Conservation (phyloP, 2,797 vertebrate species). For the Ceryle rudis region DNA sequence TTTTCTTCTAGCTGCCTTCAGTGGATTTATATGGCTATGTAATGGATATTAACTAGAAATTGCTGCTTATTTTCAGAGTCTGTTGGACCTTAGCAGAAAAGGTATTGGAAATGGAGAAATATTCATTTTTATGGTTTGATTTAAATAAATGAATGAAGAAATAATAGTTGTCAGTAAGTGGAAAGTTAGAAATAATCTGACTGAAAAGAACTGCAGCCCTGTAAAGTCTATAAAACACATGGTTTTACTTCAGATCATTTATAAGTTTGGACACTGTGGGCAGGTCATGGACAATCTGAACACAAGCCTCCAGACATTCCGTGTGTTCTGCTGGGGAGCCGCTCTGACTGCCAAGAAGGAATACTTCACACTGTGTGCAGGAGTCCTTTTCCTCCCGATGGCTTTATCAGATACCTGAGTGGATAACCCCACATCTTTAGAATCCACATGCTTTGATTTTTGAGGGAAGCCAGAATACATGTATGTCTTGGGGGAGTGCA, state of each 20-base stretch:
- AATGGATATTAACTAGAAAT: background rate
- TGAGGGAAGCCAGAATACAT: background rate
- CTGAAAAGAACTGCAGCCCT: background rate
- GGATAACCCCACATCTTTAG: background rate
- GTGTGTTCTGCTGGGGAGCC: fast-evolving
- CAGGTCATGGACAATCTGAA: background rate
- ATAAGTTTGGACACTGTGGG: background rate
- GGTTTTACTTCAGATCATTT: background rate
- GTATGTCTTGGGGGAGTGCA: background rate
- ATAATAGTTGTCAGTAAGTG: background rate
- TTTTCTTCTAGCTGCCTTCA: background rate
- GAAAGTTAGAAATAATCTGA: background rate
- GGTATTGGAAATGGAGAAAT: background rate
- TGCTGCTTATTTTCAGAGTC: background rate
- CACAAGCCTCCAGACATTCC: background rate
- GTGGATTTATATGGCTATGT: background rate
- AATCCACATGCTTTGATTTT: background rate
- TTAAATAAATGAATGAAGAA: background rate
- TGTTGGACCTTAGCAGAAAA: background rate
- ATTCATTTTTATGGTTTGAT: background rate
- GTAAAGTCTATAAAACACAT: background rate
- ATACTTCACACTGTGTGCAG: background rate
- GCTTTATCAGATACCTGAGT: background rate
- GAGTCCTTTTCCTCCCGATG: background rate
- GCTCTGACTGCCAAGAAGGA: background rate